phyloP scores from a whole-genome alignment of 2,888 invertebrate genomes.

The Aspidiotus rigidus region DNA sequence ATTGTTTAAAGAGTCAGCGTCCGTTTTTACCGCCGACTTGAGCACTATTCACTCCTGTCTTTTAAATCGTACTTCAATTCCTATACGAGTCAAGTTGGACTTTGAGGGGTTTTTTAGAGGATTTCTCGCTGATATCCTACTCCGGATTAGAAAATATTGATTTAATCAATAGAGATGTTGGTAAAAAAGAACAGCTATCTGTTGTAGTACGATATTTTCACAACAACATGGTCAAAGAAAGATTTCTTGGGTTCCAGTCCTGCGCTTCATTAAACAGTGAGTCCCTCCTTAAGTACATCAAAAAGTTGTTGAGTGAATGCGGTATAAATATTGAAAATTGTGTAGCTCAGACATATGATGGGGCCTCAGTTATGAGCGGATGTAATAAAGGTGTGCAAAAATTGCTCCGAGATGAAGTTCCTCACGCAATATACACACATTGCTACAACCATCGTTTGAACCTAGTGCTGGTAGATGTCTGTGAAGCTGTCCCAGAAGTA shows the following conservation, averaged over 20 bases:
- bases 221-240: constrained; percentile 11
- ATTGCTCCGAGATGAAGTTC: constrained; percentile 18
- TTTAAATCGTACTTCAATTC: too few relatives aligned
- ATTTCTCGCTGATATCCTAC: too few relatives aligned
- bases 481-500: constrained; percentile 24
- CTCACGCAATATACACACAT: constrained; percentile 24
- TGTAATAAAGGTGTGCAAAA: constrained; percentile 15
- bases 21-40: too few relatives aligned
- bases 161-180: too few relatives aligned
- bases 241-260: constrained; percentile 8
- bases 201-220: constrained; percentile 7
- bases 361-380: constrained; percentile 20
- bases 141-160: too few relatives aligned
- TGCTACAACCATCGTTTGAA: constrained; percentile 21
- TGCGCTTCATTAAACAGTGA: not conserved
- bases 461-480: constrained; percentile 16
- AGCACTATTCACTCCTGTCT: too few relatives aligned
- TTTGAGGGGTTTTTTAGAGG: too few relatives aligned
- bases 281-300: constrained; percentile 10
- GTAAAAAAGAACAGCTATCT: constrained; percentile 16
- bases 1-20: too few relatives aligned
- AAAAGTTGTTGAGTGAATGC: constrained; percentile 7
- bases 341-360: constrained; percentile 12
- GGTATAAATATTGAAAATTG: constrained; percentile 14
- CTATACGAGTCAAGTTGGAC: too few relatives aligned